Conservation (phyloP, 1,140 invertebrate genomes). For the Trichonephila inaurata region DNA sequence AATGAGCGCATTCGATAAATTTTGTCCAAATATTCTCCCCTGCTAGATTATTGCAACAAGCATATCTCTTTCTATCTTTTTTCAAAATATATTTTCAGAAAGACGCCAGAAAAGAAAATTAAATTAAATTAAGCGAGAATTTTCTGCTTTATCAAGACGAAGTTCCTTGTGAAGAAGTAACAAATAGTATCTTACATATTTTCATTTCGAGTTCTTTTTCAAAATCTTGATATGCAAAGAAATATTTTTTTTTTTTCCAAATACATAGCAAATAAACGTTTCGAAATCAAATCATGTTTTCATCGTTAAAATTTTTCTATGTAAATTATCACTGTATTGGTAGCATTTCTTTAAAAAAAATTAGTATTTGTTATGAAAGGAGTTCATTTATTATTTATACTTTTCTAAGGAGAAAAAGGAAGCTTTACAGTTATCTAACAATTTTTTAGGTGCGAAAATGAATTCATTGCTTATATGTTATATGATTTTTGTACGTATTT, state of each 20-base stretch:
- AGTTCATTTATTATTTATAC: too few relatives aligned
- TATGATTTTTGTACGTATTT: too few relatives aligned
- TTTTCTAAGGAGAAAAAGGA: too few relatives aligned
- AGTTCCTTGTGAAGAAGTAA: not conserved
- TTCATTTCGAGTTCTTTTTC: not conserved
- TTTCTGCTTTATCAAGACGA: not conserved
- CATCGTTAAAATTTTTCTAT: not conserved
- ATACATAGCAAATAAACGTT: not conserved
- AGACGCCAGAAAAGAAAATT: not conserved
- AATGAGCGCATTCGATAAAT: slow-evolving; percentile 6
- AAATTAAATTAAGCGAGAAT: not conserved
- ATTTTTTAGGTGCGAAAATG: too few relatives aligned
- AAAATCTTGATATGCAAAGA: not conserved
- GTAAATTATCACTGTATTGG: not conserved
- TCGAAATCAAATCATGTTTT: not conserved
- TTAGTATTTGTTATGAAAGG: too few relatives aligned
- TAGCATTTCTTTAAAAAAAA: too few relatives aligned
- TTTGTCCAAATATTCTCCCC: slow-evolving; percentile 11
- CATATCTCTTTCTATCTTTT: not conserved
- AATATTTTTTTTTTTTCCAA: not conserved
- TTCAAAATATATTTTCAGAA: not conserved
- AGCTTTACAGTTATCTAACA: too few relatives aligned
- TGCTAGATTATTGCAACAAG: not conserved
- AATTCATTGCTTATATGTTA: too few relatives aligned
- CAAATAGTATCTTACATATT: not conserved